phyloP scores from a whole-genome alignment of 2,797 vertebrate genomes.

The Chelonia mydas region DNA sequence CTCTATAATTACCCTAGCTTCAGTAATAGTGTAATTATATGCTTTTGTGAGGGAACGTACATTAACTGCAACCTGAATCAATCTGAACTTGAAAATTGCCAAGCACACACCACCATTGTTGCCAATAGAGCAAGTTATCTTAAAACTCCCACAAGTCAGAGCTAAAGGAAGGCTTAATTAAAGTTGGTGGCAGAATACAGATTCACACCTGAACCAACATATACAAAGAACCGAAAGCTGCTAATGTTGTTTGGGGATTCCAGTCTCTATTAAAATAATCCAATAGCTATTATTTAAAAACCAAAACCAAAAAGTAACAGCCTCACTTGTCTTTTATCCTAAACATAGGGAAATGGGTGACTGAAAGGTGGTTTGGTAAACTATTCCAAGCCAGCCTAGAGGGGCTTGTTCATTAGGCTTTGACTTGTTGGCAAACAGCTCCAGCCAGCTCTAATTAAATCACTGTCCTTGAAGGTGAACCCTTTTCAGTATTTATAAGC shows the following conservation, averaged over 20 bases:
- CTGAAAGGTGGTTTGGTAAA: constrained; percentile 21
- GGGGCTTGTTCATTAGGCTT: constrained; percentile 35
- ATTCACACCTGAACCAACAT: constrained; percentile 54
- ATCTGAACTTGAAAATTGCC: constrained; percentile 47
- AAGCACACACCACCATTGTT: not conserved
- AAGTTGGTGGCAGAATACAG: constrained; percentile 40
- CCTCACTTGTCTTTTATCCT: constrained; percentile 33
- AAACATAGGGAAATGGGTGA: not conserved
- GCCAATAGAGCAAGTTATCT: constrained; percentile 39
- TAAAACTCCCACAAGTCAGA: constrained; percentile 45
- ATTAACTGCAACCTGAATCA: constrained; percentile 48
- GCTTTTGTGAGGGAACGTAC: constrained; percentile 32
- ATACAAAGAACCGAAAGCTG: constrained; percentile 37
- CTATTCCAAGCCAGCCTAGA: constrained; percentile 20
- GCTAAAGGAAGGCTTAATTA: constrained; percentile 61
- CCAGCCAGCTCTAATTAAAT: constrained; percentile 60
- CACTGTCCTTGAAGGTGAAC: constrained; percentile 60
- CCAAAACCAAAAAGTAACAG: not conserved
- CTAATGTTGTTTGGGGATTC: constrained; percentile 39
- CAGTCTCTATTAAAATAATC: constrained; percentile 37
- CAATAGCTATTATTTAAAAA: not conserved
- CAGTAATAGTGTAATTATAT: constrained; percentile 49
- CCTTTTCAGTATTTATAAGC: constrained; percentile 37
- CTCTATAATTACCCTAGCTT: constrained; percentile 38
- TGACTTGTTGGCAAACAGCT: constrained; percentile 36